Conservation (phyloP, 2,797 vertebrate genomes). For the Gouania willdenowi region DNA sequence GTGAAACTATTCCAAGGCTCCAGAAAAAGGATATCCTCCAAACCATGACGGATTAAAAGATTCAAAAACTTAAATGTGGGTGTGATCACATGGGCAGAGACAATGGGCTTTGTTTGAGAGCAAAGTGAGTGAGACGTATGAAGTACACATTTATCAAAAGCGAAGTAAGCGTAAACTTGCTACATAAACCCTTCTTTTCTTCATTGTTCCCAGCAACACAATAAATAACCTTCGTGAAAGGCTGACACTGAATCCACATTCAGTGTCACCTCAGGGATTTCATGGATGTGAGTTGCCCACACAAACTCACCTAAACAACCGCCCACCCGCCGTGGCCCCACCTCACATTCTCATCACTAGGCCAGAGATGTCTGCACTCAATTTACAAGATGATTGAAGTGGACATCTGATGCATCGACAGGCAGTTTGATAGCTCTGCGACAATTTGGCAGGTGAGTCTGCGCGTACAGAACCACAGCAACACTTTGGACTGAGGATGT, state of each 20-base stretch:
- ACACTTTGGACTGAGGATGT: slow-evolving; percentile 40
- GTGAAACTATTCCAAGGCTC: too few relatives aligned
- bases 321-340: too few relatives aligned
- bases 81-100: too few relatives aligned
- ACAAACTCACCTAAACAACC: slow-evolving; percentile 34
- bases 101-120: too few relatives aligned
- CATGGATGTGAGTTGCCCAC: slow-evolving; percentile 40
- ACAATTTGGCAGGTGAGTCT: slow-evolving; percentile 47
- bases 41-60: too few relatives aligned
- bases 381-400: slow-evolving; percentile 38
- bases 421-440: slow-evolving; percentile 19
- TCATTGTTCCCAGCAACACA: not conserved
- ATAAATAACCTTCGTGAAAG: too few relatives aligned
- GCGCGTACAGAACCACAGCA: slow-evolving; percentile 27
- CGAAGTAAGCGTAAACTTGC: too few relatives aligned
- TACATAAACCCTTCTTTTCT: too few relatives aligned
- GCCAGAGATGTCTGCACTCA: slow-evolving; percentile 11
- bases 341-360: slow-evolving; percentile 32
- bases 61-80: too few relatives aligned
- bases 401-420: slow-evolving; percentile 45
- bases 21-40: too few relatives aligned
- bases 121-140: too few relatives aligned
- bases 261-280: slow-evolving; percentile 45
- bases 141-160: too few relatives aligned
- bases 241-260: slow-evolving; percentile 40